Percentiles rank a stretch among this genome's conserved stretches.
These are phyloP conservation scores for Rhynchotus rufescens DNA, from an alignment of 2,797 vertebrate species.

Conservation along the genomic window DNA sequence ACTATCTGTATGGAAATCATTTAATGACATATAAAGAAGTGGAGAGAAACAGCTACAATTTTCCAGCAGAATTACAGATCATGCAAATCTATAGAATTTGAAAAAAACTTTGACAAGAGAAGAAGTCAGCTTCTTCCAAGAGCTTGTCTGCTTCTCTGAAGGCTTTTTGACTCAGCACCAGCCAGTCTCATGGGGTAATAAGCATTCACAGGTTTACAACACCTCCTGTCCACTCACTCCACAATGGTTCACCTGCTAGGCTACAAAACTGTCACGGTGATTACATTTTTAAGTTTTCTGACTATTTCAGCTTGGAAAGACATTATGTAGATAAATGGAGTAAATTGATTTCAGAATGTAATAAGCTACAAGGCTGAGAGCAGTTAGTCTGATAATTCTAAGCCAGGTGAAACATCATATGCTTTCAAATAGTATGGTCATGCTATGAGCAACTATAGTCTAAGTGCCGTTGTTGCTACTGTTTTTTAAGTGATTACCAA, in stretches of 20 bases:
- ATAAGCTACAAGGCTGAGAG: not conserved
- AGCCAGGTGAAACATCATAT: not conserved
- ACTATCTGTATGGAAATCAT: not conserved
- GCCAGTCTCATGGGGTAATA: too few species aligned
- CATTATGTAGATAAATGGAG: too few species aligned
- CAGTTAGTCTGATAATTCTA: not conserved
- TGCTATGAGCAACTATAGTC: not conserved
- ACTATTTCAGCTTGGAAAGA: too few species aligned
- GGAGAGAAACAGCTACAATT: not conserved
- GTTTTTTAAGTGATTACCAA: not conserved
- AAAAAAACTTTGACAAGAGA: not conserved
- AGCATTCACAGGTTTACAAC: too few species aligned
- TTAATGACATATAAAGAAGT: not conserved
- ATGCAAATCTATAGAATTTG: not conserved
- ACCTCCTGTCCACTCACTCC: too few species aligned
- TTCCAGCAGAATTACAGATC: not conserved
- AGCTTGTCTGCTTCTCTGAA: not conserved
- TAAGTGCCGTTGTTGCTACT: not conserved
- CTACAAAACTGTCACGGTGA: too few species aligned
- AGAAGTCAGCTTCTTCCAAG: too few species aligned
- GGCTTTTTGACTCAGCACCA: not conserved
- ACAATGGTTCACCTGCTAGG: too few species aligned
- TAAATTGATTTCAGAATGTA: too few species aligned
- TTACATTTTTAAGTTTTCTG: too few species aligned
- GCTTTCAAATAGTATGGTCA: not conserved